Conservation (phyloP, 2,113 vertebrate genomes). For the Mastomys natalensis region DNA sequence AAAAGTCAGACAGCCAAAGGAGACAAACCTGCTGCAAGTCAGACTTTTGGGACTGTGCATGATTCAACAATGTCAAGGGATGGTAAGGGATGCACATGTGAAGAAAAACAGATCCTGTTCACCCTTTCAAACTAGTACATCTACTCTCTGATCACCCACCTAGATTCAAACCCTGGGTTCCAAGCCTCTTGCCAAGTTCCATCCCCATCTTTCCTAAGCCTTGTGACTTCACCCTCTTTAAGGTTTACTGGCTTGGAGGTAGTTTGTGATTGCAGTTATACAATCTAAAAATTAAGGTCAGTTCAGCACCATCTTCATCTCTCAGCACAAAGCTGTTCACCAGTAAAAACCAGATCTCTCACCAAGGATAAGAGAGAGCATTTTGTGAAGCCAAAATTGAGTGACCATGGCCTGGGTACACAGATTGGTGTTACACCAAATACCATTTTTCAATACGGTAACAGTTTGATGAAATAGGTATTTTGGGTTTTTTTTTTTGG, state of each 20-base stretch:
- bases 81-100: neutral
- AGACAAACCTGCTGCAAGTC: too few species aligned
- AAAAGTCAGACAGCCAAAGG: neutral
- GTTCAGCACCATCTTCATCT: neutral
- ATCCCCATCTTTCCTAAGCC: neutral
- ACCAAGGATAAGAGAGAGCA: neutral
- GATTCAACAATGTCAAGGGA: neutral
- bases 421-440: neutral
- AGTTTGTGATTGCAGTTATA: neutral
- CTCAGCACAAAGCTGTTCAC: neutral
- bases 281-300: slow-evolving; percentile 50
- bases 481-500: too few species aligned
- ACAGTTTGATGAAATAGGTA: too few species aligned
- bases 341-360: neutral
- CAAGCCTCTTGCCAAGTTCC: neutral
- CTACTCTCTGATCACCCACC: neutral
- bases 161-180: neutral
- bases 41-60: neutral
- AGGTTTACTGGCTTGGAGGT: neutral
- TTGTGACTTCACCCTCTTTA: neutral
- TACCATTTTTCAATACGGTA: neutral
- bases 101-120: neutral
- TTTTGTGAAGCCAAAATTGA: neutral
- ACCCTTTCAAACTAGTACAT: accelerated
- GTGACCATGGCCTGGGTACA: neutral